phyloP scores from a whole-genome alignment of 2,113 vertebrate genomes.

The Puffinus mauretanicus region DNA sequence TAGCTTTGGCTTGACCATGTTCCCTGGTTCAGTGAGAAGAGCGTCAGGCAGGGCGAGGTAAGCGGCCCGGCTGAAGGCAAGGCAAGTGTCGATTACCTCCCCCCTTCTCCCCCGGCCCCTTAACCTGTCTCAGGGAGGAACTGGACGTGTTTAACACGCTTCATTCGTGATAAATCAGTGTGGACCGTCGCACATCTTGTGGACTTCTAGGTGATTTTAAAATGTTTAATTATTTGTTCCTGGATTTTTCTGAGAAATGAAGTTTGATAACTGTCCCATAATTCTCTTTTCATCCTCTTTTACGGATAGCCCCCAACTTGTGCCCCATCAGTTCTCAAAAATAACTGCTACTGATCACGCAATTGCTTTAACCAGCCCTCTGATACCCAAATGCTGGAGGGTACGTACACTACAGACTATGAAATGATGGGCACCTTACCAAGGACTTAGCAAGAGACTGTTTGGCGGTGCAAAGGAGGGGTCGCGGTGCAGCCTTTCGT shows the following conservation, averaged over 20 bases:
- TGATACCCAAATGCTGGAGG: not conserved
- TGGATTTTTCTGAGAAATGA: not conserved
- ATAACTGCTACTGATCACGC: not conserved
- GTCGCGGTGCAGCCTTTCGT: not conserved
- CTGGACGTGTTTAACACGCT: not conserved
- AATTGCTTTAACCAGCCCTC: not conserved
- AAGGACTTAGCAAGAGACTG: not conserved
- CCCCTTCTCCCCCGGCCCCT: not conserved
- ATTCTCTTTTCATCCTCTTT: not conserved
- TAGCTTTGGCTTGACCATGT: not conserved
- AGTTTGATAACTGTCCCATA: not conserved
- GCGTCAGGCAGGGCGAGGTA: not conserved
- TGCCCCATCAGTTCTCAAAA: not conserved
- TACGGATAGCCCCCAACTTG: not conserved
- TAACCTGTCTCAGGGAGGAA: not conserved
- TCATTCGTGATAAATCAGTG: not conserved
- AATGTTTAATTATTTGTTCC: not conserved
- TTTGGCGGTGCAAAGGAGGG: not conserved
- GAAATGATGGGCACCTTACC: not conserved
- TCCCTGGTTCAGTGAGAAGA: not conserved
- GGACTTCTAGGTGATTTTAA: not conserved
- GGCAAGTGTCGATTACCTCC: not conserved
- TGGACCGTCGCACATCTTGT: fast-evolving
- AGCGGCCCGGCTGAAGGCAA: not conserved
- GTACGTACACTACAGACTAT: not conserved